Evolutionary conservation across 1,140 invertebrate genomes (phyloP), one percentile per base, ranked within the genome.

Genomic region (Platorchestia sp.): DNA sequence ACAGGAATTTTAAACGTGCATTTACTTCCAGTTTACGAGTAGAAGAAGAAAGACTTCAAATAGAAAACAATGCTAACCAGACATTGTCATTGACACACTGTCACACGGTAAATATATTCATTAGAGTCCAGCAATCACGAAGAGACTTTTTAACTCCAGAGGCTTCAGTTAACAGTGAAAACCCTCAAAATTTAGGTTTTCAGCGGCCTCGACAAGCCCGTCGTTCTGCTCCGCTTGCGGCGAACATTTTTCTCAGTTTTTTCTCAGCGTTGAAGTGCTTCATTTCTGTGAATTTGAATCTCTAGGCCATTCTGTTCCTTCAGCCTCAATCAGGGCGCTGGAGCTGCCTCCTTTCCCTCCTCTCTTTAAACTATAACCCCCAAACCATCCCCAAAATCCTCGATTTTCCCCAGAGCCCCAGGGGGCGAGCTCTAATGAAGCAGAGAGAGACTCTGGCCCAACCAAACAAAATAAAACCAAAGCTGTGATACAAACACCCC

Each of bases 241-340:
- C 59, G 27, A 36, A 75, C 59, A 75, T 75, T 75, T 75, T 75
- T 75, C 59, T 22, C 0, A 27, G 87, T 36, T 75, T 75, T 75
- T 75, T 75, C 59, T 22, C 0, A 27, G 87, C 43, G 87, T 27
- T 44, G 27, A 89, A 89, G 91, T 93, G 44, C 91, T 93, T 93
- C 45, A 93, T 93, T 93, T 44, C 44, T 45, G 91, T n/a, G 91
- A 93, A 93, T 93, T 93, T 93, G 91, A 93, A 93, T 93, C 91
- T 47, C 45, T 44, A 93, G 45, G 91, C 91, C 91, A 93, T 93
- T 93, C 43, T 47, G 43, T 44, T 44, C 91, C 45, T 93, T 93
- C 43, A 93, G 91, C 91, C 91, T 90, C 91, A 93, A 93, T 93
- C 91, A 93, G 91, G 43, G 45, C 91, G 6, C 41, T 45, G 19